Evolutionary conservation across 2,113 vertebrate genomes (phyloP).

Genomic region (Misgurnus anguillicaudatus): DNA sequence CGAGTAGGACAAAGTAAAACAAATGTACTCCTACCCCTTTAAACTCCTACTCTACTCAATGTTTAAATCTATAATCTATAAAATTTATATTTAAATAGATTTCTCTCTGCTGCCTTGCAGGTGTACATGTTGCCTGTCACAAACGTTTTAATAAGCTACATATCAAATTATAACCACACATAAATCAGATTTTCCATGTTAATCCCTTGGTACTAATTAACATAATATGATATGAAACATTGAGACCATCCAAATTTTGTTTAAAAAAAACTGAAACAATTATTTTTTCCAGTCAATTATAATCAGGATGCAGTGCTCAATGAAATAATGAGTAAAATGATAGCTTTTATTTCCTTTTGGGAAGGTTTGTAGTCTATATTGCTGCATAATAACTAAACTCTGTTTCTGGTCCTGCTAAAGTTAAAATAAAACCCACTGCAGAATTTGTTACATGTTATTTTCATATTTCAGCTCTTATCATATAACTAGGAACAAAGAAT

Average conservation of each 20-base stretch:
- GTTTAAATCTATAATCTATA: too few relatives aligned
- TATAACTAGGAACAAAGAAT: neutral
- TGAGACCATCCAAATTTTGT: neutral
- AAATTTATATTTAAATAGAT: neutral
- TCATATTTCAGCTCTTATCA: slow-evolving; percentile 1
- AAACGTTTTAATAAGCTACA: neutral
- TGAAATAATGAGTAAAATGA: slow-evolving; percentile 20
- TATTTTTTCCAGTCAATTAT: slow-evolving; percentile 17
- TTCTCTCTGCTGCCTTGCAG: neutral
- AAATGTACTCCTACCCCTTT: too few relatives aligned
- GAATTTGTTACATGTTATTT: slow-evolving; percentile 23
- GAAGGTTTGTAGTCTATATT: slow-evolving; percentile 38
- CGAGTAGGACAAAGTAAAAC: too few relatives aligned
- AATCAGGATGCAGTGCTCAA: slow-evolving; percentile 1
- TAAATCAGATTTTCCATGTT: slow-evolving; percentile 5
- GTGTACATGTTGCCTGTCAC: slow-evolving; percentile 7
- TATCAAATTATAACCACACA: neutral
- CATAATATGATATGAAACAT: neutral
- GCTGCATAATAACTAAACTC: slow-evolving; percentile 33
- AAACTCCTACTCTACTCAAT: too few relatives aligned
- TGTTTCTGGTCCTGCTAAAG: slow-evolving; percentile 13
- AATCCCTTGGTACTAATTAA: neutral
- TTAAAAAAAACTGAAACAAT: neutral
- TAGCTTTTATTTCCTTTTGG: slow-evolving; percentile 20
- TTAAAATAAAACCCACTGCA: slow-evolving; percentile 31